Conservation (phyloP, 2,113 vertebrate species). For the Eublepharis macularius region DNA sequence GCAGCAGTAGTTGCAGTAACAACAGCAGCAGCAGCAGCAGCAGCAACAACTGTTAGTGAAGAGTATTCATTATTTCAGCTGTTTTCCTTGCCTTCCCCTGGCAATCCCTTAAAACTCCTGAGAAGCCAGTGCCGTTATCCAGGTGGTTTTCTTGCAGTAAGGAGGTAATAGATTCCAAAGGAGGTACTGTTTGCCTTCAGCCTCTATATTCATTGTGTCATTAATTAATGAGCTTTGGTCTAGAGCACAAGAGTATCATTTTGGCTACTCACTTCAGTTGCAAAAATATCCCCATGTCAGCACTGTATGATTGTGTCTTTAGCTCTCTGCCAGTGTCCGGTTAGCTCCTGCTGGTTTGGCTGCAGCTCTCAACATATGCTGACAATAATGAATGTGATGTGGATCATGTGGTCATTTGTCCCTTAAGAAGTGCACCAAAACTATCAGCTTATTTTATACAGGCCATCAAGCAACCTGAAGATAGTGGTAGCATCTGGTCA, state of each 20-base stretch:
- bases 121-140: no score
- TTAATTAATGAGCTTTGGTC: neutral
- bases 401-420: neutral
- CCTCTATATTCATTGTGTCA: neutral
- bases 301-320: neutral
- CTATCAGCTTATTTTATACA: neutral
- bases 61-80: no score
- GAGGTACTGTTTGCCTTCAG: neutral
- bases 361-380: neutral
- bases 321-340: neutral
- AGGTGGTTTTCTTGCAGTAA: no score
- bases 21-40: no score
- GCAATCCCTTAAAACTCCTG: no score
- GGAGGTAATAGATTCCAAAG: neutral
- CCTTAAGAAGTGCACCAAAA: slow-evolving; percentile 19
- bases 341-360: neutral
- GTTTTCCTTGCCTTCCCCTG: no score
- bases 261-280: neutral
- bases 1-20: no score
- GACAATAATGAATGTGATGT: neutral
- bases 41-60: no score
- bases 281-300: neutral
- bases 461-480: slow-evolving; percentile 9
- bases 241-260: neutral
- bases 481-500: neutral